Evolutionary conservation across 1,140 invertebrate species (phyloP).

Genomic region (Lerema accius): DNA sequence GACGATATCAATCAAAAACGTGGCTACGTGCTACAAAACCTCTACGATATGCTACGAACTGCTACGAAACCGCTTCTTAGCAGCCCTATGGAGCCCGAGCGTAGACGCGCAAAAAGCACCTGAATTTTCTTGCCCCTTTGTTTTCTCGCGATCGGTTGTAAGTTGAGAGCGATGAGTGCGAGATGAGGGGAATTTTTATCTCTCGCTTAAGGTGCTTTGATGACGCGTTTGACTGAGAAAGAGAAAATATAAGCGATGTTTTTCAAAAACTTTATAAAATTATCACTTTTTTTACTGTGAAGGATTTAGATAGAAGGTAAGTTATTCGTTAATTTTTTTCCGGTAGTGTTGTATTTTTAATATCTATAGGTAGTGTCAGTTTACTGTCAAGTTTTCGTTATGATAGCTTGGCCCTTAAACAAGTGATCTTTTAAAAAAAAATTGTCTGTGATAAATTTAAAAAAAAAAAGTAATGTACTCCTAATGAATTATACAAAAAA

Average conservation of each 20-base stretch:
- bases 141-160: constrained; percentile 30
- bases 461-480: too few species aligned
- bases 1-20: not conserved
- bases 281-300: too few species aligned
- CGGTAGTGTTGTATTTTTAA: too few species aligned
- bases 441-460: too few species aligned
- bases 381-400: too few species aligned
- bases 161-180: constrained; percentile 27
- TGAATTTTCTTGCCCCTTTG: constrained; percentile 29
- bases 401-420: too few species aligned
- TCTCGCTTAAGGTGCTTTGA: constrained; percentile 20
- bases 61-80: not conserved
- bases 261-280: not conserved
- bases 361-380: too few species aligned
- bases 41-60: constrained; percentile 10
- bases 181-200: constrained; percentile 34
- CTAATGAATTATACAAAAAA: too few species aligned
- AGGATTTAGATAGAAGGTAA: too few species aligned
- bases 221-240: not conserved
- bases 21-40: not conserved
- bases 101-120: constrained; percentile 32
- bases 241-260: not conserved
- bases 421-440: too few species aligned
- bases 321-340: too few species aligned
- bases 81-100: constrained; percentile 18